Base-by-base conservation (phyloP, 1,140 invertebrate genomes). In the Bicyclus anynana region DNA sequence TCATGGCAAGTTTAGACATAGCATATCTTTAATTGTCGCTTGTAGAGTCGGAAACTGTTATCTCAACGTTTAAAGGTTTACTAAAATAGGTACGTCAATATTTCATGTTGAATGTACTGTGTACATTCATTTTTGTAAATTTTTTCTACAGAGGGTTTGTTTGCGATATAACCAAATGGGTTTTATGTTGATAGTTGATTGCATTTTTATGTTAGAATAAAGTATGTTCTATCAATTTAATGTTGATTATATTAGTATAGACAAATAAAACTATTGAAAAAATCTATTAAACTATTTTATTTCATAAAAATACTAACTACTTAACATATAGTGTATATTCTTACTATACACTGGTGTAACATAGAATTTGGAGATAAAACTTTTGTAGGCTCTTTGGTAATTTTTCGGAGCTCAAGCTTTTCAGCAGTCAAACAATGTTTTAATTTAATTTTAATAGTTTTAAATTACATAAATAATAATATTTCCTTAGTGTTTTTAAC, bases 161-260 rank as follows among this genome's bases (percentile, higher is more conserved):
- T 16, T n/a, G n/a, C n/a, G n/a, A n/a, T n/a, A n/a, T n/a, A n/a
- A n/a, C n/a, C n/a, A n/a, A 40, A 56, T 27, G 40, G 49, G 48
- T 53, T 51, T 51, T 56, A 55, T 62, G 42, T 46, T 51, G 1
- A 35, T 10, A 35, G 3, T 14, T 38, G 29, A n/a, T 6, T 38
- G 37, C 37, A 38, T 38, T 38, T 44, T 44, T 40, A 20, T 20
- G 40, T 44, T 44, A 17, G 18, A n/a, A 10, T 44, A 33, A 5
- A 44, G 13, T 38, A 38, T 13, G 16, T 38, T 44, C 17, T 20
- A 20, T 12, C 17, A 18, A 16, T 44, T 33, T 44, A 20, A 18
- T 44, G 40, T 44, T 20, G 40, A 44, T 27, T 27, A 27, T 44
- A 44, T 44, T 44, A 44, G 40, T 20, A 44, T 44, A 44, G 40